Evolutionary conservation across 53 echinoderm and acorn worm species (phyloP).

Genomic region (Holothuria leucospilota): DNA sequence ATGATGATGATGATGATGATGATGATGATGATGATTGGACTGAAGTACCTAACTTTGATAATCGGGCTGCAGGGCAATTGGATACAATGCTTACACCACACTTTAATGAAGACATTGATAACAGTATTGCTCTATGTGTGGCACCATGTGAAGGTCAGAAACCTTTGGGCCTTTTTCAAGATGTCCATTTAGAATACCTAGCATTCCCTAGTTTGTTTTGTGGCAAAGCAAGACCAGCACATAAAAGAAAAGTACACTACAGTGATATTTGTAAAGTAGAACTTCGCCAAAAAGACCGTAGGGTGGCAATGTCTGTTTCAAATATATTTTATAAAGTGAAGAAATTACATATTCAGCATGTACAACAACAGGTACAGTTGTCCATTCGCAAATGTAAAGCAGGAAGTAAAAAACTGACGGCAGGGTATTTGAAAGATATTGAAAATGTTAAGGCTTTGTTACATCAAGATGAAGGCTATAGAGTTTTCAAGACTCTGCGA

Average conservation of each 20-base stretch:
- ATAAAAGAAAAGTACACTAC: slow-evolving; percentile 18
- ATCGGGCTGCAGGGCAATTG: slow-evolving; percentile 16
- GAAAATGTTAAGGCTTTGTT: slow-evolving; percentile 27
- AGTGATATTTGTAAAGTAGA: slow-evolving; percentile 42
- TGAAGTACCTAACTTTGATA: slow-evolving; percentile 11
- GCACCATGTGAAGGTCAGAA: slow-evolving; percentile 51
- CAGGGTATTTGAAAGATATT: slow-evolving; percentile 21
- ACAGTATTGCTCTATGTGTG: slow-evolving; percentile 7
- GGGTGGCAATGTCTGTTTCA: slow-evolving; percentile 19
- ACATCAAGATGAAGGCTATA: slow-evolving; percentile 59
- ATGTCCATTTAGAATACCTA: slow-evolving; percentile 24
- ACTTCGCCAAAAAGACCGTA: background rate
- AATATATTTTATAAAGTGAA: slow-evolving; percentile 54
- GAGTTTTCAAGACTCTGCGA: slow-evolving; percentile 52
- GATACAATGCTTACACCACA: slow-evolving; percentile 46
- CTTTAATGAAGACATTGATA: slow-evolving; percentile 1
- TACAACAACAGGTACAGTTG: slow-evolving; percentile 25
- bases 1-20: no score
- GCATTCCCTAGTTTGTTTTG: slow-evolving; percentile 46
- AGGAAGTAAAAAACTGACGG: slow-evolving; percentile 36
- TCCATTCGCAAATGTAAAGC: slow-evolving; percentile 14
- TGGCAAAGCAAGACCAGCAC: slow-evolving; percentile 12
- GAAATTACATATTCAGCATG: slow-evolving; percentile 33
- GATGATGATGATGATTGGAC: slow-evolving; percentile 37
- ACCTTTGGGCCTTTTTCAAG: slow-evolving; percentile 23